These are phyloP conservation scores for Protodeltote pygarga DNA, from an alignment of 2,888 invertebrate genomes.

Conservation along the genomic window DNA sequence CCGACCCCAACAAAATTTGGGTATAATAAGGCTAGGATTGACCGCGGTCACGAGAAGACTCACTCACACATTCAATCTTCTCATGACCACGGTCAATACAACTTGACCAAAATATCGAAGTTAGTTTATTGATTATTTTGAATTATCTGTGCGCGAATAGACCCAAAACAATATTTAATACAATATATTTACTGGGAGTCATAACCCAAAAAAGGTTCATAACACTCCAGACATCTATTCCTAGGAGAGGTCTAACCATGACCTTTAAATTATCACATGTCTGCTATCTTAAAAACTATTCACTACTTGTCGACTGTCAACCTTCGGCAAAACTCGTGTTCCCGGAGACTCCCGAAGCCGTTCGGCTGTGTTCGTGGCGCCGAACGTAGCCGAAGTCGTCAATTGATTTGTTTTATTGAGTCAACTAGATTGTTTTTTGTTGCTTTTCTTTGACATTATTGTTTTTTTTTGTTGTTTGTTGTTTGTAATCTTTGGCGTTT, in stretches of 20 bases:
- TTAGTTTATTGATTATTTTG: no score
- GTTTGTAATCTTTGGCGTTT: not conserved
- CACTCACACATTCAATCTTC: not conserved
- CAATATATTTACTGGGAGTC: not conserved
- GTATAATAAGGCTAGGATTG: no score
- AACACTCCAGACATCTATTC: conserved; percentile 6
- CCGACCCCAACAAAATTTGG: no score
- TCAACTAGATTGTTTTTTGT: not conserved
- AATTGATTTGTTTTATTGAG: conserved; percentile 21
- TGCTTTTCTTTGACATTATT: not conserved
- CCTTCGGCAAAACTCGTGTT: conserved; percentile 25
- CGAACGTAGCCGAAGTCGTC: conserved; percentile 21
- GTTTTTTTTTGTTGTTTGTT: not conserved
- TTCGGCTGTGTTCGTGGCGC: conserved; percentile 2
- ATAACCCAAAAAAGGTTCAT: not conserved
- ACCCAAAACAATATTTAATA: not conserved
- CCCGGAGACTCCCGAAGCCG: conserved; percentile 18
- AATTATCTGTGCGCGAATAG: no score
- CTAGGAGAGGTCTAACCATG: conserved; percentile 37
- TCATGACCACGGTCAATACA: not conserved
- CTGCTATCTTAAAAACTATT: conserved; percentile 44
- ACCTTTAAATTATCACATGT: conserved; percentile 47
- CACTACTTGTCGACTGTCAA: conserved; percentile 13
- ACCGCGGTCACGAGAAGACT: no score
- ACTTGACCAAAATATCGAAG: no score